Conservation (phyloP, 2,888 invertebrate species). For the Syritta pipiens region DNA sequence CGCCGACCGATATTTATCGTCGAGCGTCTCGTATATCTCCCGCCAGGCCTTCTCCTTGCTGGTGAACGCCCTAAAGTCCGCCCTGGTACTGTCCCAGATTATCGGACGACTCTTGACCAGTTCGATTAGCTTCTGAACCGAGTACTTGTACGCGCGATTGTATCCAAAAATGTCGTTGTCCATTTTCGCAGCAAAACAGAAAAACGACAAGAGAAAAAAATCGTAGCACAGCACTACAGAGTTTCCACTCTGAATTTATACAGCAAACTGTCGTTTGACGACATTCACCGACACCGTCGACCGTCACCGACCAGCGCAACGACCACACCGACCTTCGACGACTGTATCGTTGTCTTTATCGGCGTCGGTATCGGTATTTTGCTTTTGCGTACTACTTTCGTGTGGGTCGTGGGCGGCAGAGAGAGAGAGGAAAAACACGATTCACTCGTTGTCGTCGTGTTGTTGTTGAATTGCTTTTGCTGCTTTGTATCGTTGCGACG, state of each 20-base stretch:
- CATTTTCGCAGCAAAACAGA: constrained; percentile 2
- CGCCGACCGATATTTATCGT: constrained; percentile 26
- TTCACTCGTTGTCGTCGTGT: no score
- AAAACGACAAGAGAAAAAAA: no score
- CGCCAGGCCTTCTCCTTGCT: constrained; percentile 34
- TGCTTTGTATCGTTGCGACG: no score
- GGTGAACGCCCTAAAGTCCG: constrained; percentile 10
- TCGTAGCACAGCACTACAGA: no score
- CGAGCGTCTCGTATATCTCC: constrained; percentile 26
- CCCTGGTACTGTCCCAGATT: constrained; percentile 29
- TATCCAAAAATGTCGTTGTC: neutral
- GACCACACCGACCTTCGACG: neutral
- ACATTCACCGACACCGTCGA: neutral
- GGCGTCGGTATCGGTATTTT: constrained; percentile 27
- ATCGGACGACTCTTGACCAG: constrained; percentile 26
- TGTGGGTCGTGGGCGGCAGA: no score
- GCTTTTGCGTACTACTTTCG: constrained; percentile 36
- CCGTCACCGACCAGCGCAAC: neutral
- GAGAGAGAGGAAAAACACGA: no score
- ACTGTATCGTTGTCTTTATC: constrained; percentile 35
- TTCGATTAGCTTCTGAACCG: constrained; percentile 25
- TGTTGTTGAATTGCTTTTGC: no score
- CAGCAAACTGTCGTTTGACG: constrained; percentile 5
- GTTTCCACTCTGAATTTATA: neutral
- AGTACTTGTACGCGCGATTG: constrained; percentile 5